Base-by-base conservation (phyloP, 2,797 vertebrate genomes). In the Micromesistius poutassou region DNA sequence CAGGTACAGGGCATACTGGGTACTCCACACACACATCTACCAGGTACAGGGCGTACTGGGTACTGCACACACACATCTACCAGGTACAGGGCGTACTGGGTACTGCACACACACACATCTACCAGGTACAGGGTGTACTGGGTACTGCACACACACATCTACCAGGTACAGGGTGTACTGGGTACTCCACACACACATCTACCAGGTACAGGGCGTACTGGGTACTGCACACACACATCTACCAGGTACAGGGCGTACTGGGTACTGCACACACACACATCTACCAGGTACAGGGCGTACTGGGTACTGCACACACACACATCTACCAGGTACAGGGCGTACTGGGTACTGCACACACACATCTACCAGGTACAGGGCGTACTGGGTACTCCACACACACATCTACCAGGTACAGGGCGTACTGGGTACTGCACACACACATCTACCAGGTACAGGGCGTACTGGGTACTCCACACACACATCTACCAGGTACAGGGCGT, bases 261-360 rank as follows among this genome's bases (percentile, higher is more conserved):
- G 25, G 22, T n/a, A 25, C n/a, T 62, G n/a, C n/a, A n/a, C n/a
- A n/a, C n/a, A 62, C 55, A 62, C 55, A 99, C 87, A 89, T 99
- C 80, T 99, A 99, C 83, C 96, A 98, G 95, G 97, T 99, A 90
- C 93, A 31, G 16, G 36, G 8, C 79, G 2, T 42, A 42, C 46
- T 4, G n/a, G 25, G 22, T n/a, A 25, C n/a, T 62, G n/a, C n/a
- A n/a, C n/a, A n/a, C n/a, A 62, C 55, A 62, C 55, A 99, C 87
- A 89, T 99, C 80, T 99, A 99, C 83, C 96, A 98, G 95, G 97
- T 99, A 90, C 93, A 31, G 16, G 36, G 8, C 79, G 2, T 42
- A 42, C 46, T 4, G n/a, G 25, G 22, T n/a, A 25, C n/a, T 62
- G n/a, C n/a, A n/a, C n/a, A 62, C 55, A 62, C 55, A 99, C 87